Base-by-base conservation (phyloP, 2,113 vertebrate genomes). In the Corythornis vintsioides region DNA sequence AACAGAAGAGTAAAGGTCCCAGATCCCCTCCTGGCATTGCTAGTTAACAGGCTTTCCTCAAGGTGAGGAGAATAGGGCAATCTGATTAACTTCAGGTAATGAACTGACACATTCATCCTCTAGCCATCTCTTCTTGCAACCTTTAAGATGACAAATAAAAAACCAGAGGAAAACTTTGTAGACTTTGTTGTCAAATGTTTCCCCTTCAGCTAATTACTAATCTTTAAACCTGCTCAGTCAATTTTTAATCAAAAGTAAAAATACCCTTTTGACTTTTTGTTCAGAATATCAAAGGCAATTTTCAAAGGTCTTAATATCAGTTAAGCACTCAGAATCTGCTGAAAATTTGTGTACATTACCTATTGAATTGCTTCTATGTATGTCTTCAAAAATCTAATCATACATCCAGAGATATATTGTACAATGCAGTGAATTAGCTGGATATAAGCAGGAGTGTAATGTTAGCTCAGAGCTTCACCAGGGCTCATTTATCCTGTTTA, bases 241-340 rank as follows among this genome's bases (percentile, higher is more conserved):
- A 77, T 91, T 95, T 92, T 91, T 89, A 89, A 91, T 93, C 72
- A 89, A 60, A 93, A 88, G 52, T 73, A 74, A 83, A 83, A 93
- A 86, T 82, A 80, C 20, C 4, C 29, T 83, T 89, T 90, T 89
- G 84, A 89, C 87, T 80, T 89, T 80, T 89, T 92, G 79, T 94
- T 94, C 89, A 53, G 82, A 86, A 71, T 77, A 92, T 93, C 78
- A 74, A 89, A 80, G 21, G 15, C 67, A 87, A 92, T 95, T 96
- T 93, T 53, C 67, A 91, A 85, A 92, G 55, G 59, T 73, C 60
- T 92, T 93, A 77, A 57, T 92, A 80, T 31, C 48, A 60, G 33
- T 76, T 89, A 74, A 93, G 60, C 67, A 85, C 29, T 26, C 64
- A 77, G 56, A 29, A 33, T 79, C 4, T 1, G 33, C 25, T 83